phyloP scores from a whole-genome alignment of 2,113 vertebrate species.

The Climacteris rufus region DNA sequence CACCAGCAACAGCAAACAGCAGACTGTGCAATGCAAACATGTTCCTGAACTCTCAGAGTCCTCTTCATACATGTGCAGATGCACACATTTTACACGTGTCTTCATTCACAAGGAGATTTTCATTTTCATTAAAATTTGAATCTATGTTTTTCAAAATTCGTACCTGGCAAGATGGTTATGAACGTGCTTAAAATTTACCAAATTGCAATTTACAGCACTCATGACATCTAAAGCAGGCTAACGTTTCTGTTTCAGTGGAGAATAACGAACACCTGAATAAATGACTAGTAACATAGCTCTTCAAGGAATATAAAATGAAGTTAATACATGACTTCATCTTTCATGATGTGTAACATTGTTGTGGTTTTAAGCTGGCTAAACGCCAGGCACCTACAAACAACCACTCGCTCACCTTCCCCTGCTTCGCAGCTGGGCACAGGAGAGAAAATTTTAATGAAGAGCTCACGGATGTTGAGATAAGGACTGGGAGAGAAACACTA shows the following conservation, averaged over 20 bases:
- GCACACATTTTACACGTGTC: not conserved
- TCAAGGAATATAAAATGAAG: not conserved
- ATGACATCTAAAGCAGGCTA: not conserved
- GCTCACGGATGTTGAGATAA: too few relatives aligned
- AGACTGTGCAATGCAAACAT: not conserved
- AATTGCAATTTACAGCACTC: not conserved
- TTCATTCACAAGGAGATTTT: not conserved
- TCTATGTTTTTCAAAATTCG: not conserved
- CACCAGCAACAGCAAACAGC: too few relatives aligned
- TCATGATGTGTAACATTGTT: not conserved
- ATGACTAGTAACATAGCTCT: not conserved
- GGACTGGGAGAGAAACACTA: too few relatives aligned
- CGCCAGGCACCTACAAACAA: too few relatives aligned
- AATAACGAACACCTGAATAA: not conserved
- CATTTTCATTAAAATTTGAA: not conserved
- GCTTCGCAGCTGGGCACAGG: too few relatives aligned
- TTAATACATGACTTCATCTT: not conserved
- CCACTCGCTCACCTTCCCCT: too few relatives aligned
- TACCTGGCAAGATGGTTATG: not conserved
- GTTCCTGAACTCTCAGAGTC: not conserved
- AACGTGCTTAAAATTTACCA: not conserved
- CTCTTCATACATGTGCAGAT: not conserved
- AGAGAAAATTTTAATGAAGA: too few relatives aligned
- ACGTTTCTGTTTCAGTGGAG: not conserved
- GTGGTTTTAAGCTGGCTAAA: too few relatives aligned